Evolutionary conservation across 2,888 invertebrate species (phyloP), one percentile per base, ranked within the genome.

Genomic region (Argyresthia goedartella): DNA sequence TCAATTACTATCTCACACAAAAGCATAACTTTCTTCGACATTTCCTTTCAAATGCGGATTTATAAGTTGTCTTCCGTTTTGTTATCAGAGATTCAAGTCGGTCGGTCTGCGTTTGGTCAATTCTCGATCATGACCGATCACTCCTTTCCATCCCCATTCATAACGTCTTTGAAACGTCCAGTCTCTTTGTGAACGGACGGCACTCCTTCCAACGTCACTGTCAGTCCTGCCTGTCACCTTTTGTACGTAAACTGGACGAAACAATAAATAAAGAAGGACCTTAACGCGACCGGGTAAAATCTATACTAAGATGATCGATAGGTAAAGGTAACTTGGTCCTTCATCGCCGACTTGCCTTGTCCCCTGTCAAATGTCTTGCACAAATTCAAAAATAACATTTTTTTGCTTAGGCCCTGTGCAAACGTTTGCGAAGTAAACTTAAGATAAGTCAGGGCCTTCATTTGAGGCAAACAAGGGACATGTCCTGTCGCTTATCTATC

Each of bases 371-470:
- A 81, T 73, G 77, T 73, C 81, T 86, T 86, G 86, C 86, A 86
- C 86, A 86, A 86, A 85, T 81, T 82, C 78, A 77, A 85, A 84
- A 85, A 85, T 78, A 85, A 85, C 81, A 84, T 78, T 64, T 78
- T 82, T 84, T 85, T 85, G 76, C 63, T 64, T 58, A 58, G 58
- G 59, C 68, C 78, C 84, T 82, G 74, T 71, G 74, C 80, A 84
- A 84, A 85, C 81, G 66, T 72, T 66, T 52, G 51, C 52, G 33
- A 45, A 41, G 48, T 39, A 50, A 55, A 55, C 52, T 34, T 15
- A 15, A 76, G 84, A 84, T 84, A 82, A 76, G 73, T 79, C 71
- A 69, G 75, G 71, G 71, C 72, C 78, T 81, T 82, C 82, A 80
- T 82, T 73, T 72, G 74, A 74, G 71, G 76, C 77, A 84, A 86